A percentile compares a stretch with the other conserved stretches of the same genome.
Conservation (phyloP, 2,797 vertebrate genomes). For the Peromyscus aztecus region DNA sequence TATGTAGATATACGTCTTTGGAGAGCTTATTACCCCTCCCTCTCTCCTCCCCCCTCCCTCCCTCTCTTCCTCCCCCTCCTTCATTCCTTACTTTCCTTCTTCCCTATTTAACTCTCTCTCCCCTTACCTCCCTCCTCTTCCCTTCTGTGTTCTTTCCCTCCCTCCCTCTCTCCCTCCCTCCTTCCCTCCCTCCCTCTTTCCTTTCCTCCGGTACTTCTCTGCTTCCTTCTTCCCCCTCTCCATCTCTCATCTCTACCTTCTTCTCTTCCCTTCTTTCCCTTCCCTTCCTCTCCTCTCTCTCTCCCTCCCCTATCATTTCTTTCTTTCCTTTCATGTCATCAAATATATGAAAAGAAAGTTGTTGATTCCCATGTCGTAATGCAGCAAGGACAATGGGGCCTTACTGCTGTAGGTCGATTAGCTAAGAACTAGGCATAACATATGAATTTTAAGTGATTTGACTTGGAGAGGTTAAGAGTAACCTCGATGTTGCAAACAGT, state of each 20-base stretch:
- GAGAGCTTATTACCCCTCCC: background rate
- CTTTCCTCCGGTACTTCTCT: background rate
- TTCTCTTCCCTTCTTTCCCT: background rate
- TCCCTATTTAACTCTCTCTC: background rate
- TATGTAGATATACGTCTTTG: background rate
- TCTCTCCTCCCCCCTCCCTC: accelerated
- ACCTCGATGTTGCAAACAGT: background rate
- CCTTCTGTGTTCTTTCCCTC: background rate
- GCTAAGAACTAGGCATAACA: background rate
- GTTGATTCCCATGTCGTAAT: background rate
- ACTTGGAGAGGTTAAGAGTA: background rate
- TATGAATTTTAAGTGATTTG: background rate
- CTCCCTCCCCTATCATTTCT: background rate
- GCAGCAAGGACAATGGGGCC: background rate
- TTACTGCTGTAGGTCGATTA: background rate
- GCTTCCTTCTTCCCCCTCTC: background rate
- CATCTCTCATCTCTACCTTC: background rate
- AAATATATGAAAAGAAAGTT: background rate
- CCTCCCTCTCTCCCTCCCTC: accelerated
- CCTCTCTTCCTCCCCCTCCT: too few species aligned
- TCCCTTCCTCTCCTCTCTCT: too few species aligned
- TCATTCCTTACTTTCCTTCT: background rate
- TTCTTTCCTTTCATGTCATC: background rate
- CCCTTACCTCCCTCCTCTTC: background rate
- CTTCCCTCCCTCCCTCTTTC: background rate